phyloP scores from a whole-genome alignment of 30 jellyfish, hydroid and myxozoan species.

The Chrysaora quinquecirrha region DNA sequence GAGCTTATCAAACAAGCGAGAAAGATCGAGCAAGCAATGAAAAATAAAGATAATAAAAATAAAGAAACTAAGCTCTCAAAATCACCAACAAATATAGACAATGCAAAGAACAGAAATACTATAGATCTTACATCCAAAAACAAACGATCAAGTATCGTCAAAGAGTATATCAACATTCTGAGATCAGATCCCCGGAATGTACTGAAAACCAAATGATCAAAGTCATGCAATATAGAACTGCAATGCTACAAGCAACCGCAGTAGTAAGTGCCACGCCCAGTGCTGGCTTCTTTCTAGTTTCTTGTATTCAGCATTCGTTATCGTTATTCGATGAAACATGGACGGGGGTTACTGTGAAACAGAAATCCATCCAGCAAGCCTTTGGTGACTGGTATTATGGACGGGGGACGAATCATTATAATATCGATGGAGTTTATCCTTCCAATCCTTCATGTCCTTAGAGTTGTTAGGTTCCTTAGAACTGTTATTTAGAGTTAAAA shows the following conservation, averaged over 20 bases:
- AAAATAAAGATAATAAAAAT: neutral
- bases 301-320: constrained; percentile 97
- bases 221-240: constrained; percentile 92
- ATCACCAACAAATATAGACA: neutral
- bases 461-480: neutral
- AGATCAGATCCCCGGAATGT: constrained; percentile 99
- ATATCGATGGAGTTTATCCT: constrained; percentile 94
- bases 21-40: neutral
- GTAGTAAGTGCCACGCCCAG: constrained; percentile 69
- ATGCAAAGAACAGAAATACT: constrained; percentile 1
- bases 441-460: constrained; percentile 97
- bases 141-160: constrained; percentile 93
- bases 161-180: constrained; percentile 88
- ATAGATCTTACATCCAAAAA: constrained; percentile 55
- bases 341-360: constrained; percentile 87
- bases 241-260: constrained; percentile 87
- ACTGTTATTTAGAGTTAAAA: neutral
- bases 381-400: constrained; percentile 99
- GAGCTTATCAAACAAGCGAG: neutral
- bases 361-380: constrained; percentile 95
- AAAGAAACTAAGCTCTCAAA: neutral
- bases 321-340: constrained; percentile 98
- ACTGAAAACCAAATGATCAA: constrained; percentile 88
- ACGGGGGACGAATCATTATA: constrained; percentile 71
- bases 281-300: constrained; percentile 92